Evolutionary conservation across 2,797 vertebrate genomes (phyloP), one percentile per base, ranked within the genome.

Genomic region (Bovichtus diacanthus): DNA sequence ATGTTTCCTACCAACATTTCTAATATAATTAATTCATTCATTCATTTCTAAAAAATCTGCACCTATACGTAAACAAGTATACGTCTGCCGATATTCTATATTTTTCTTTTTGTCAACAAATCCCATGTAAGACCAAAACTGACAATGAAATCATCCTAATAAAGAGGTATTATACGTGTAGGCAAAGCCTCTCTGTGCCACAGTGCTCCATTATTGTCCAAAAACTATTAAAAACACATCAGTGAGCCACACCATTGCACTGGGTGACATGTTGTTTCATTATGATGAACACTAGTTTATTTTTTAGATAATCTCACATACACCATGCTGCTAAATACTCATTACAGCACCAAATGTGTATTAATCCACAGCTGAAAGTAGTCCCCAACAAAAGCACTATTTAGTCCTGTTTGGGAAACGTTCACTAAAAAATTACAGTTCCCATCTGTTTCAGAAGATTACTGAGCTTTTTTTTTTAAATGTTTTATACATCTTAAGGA

Each of bases 211-310:
- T 25, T 41, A 19, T n/a, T 46, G 47, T 62, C 66, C 51, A 50
- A 43, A 70, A 58, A 44, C 21, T 15, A 36, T 65, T 46, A 65
- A 46, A 66, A 79, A 56, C 34, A 63, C 36, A 62, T 62, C 27
- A 71, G 21, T 8, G 38, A 60, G 39, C 47, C 25, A 38, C 15
- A 49, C 18, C 9, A n/a, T 21, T 66, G 19, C 18, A 21, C 29
- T 9, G 47, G 43, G 21, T 38, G 27, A 16, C 53, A 44, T 39
- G 21, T 31, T 53, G 23, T 38, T 39, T 54, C 41, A 49, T 62
- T 25, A 63, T 49, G n/a, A 68, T 49, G 50, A 79, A 50, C 51
- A 44, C 64, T 58, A 58, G 46, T 44, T 18, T 49, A 6, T 49
- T 79, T 68, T 80, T n/a, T n/a, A n/a, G 23, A 65, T 31, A 41